A percentile compares a stretch with the other conserved stretches of the same genome.
Conservation (phyloP, 1,140 invertebrate species). For the Ceratina calcarata region DNA sequence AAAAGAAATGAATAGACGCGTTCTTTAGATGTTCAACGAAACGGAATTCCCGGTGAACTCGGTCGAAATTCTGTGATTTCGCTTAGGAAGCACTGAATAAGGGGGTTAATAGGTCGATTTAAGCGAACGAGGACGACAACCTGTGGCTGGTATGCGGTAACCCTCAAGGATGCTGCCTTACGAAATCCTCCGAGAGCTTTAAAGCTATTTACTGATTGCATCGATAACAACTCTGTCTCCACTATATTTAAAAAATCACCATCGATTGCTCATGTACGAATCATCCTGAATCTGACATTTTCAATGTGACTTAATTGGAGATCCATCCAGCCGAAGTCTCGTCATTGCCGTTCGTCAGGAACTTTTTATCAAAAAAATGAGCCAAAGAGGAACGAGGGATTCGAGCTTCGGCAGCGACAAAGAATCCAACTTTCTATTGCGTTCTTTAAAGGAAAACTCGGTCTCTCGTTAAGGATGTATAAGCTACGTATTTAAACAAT, state of each 20-base stretch:
- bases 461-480: too few relatives aligned
- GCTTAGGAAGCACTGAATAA: constrained; percentile 36
- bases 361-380: not conserved
- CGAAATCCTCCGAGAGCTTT: constrained; percentile 36
- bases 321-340: too few relatives aligned
- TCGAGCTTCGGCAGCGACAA: not conserved
- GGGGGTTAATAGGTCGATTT: constrained; percentile 50
- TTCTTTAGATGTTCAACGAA: constrained; percentile 30
- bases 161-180: constrained; percentile 36
- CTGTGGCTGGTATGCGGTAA: constrained; percentile 39
- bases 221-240: constrained; percentile 5
- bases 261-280: not conserved
- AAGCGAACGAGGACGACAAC: constrained; percentile 43
- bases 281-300: not conserved
- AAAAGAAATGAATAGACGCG: constrained; percentile 8
- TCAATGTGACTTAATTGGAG: too few relatives aligned
- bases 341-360: not conserved
- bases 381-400: not conserved
- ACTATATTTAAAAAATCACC: not conserved
- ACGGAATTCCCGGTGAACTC: constrained; percentile 34
- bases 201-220: constrained; percentile 27
- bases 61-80: constrained; percentile 40
- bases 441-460: constrained; percentile 1
- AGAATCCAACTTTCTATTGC: not conserved
- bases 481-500: too few relatives aligned